Evolutionary conservation across 1,140 invertebrate species (phyloP), one percentile per base, ranked within the genome.

Genomic region (Sycophaga agraensis): DNA sequence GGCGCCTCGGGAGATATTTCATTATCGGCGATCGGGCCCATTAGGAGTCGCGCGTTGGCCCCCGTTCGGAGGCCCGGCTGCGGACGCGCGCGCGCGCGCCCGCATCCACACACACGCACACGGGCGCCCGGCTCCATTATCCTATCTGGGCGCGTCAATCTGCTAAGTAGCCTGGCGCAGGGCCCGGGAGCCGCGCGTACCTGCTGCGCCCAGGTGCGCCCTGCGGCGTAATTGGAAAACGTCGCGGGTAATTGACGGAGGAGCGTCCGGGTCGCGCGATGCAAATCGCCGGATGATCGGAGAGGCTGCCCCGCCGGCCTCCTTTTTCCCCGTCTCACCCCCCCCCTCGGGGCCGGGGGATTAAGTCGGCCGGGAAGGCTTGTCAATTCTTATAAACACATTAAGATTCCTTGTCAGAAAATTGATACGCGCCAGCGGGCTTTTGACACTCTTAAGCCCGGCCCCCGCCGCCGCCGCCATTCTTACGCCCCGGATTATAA

Each of bases 151-250:
- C 72, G 48, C 73, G 72, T 76, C 72, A 73, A 76, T 76, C 74
- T 76, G 58, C 67, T 72, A 75, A 75, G 74, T 73, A 75, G 71
- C 72, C 70, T n/a, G n/a, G n/a, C n/a, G n/a, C n/a, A n/a, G n/a
- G n/a, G n/a, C n/a, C n/a, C n/a, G n/a, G n/a, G n/a, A n/a, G n/a
- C n/a, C n/a, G n/a, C n/a, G 39, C 26, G 26, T 16, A 46, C 17
- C 26, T 49, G 12, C 42, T 42, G 22, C 37, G 31, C n/a, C 19
- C 8, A 4, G 7, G 2, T 5, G 11, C 5, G 16, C 1, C 16
- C 4, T 19, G 9, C 7, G 2, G 14, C 21, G 43, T 4, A 24
- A 24, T 24, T 12, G 46, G 19, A 39, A 51, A 51, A 37, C 17
- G 49, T 37, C 49, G 34, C 1, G 49, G 6, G 16, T 39, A 14